Evolutionary conservation across 2,797 vertebrate species (phyloP), one percentile per base, ranked within the genome.

Genomic region (Gymnocypris eckloni): DNA sequence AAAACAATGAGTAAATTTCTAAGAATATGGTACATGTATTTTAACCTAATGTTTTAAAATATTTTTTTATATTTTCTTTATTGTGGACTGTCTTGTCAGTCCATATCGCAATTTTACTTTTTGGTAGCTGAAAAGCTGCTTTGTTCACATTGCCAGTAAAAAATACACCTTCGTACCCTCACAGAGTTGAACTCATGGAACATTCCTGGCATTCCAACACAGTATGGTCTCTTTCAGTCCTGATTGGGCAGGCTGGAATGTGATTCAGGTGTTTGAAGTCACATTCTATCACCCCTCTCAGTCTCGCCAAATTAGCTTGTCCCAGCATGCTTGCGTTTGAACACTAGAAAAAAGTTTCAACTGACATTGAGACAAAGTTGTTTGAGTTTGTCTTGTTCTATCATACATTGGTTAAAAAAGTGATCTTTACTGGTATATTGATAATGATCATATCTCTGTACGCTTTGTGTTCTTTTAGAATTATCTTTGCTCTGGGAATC

Each of bases 401-500:
- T 41, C 61, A 33, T 15, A 22, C 0, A 0, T 33, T 70, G n/a
- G 2, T 25, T 28, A 43, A 50, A 48, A 18, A 70, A 56, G 39
- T 45, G 7, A 59, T 79, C 3, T 16, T 59, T 48, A 13, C 16
- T 48, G 39, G 41, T 79, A 3, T 59, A 33, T 43, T 79, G 7
- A 69, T 20, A 15, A 56, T 20, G 45, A 69, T 64, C 6, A 37
- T 48, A 28, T 18, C 33, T 70, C 64, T 45, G 61, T 67, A 48
- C 18, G 6, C 39, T 70, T 52, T 79, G 64, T 54, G 2, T 13
- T 37, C 41, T 28, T 79, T 52, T 88, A 99, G 98, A 92, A 95
- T 98, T 41, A 99, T 99, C 93, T 96, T 99, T 28, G 97, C 97
- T 80, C 92, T 99, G 89, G 98, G 98, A 4, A 97, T 99, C 90